Evolutionary conservation across 2,888 invertebrate genomes (phyloP), one percentile per base, ranked within the genome.

Genomic region (Spodoptera littoralis): DNA sequence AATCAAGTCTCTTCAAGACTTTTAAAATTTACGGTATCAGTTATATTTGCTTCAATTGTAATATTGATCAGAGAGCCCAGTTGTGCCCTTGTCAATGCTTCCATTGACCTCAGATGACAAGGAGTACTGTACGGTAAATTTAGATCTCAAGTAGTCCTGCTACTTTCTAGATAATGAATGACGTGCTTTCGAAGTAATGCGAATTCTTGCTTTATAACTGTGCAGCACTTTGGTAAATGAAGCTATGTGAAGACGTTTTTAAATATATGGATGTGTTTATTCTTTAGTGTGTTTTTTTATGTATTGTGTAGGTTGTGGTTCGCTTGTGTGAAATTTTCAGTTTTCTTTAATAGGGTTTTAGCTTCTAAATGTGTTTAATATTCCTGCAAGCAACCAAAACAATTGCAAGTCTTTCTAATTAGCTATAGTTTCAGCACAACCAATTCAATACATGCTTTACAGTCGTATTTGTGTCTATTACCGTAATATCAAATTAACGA

Each of bases 61-160:
- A 75, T 70, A 72, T 72, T 22, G 65, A 72, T 67, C 45, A 47
- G 58, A 50, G 56, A 46, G 42, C 53, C 63, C 47, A 49, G 45
- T 60, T 47, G 70, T 76, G 83, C 78, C 80, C 85, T 86, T 86
- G 86, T 89, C 87, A 89, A 84, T 84, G 88, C 77, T 73, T 85
- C 77, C 83, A 80, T 85, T 88, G 88, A 88, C 85, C 87, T 85
- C 81, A 22, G 68, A 70, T 70, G 48, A 73, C 77, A 76, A 79
- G 71, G 70, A 43, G 54, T 76, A 66, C 65, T 76, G 71, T 82
- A 69, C 79, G 59, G 76, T 80, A 79, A 76, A 82, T 84, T 83
- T 83, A 83, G 80, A 80, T 72, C 77, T 78, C 64, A 80, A 80
- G 72, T 76, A 74, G 70, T 65, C 57, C 62, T 62, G 43, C 69